A percentile compares a stretch with the other conserved stretches of the same genome.
Evolutionary conservation across 2,797 vertebrate species (phyloP).

Genomic region (Eulemur coronatus): DNA sequence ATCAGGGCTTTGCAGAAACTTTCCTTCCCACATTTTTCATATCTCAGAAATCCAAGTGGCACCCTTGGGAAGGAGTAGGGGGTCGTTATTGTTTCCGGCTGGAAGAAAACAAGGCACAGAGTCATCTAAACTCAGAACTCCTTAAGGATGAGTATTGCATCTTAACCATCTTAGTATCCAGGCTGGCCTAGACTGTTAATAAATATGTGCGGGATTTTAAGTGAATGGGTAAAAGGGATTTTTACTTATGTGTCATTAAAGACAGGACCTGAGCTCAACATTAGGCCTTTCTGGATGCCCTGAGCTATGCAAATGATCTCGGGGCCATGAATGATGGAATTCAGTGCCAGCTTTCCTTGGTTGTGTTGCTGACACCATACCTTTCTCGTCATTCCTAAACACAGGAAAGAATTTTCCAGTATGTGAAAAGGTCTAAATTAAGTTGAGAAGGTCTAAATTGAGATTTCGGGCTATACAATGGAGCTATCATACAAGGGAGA

Average conservation of each 20-base stretch:
- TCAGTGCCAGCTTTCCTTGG: neutral
- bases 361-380: neutral
- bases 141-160: too few species aligned
- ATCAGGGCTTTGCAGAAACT: constrained; percentile 10
- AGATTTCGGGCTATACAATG: neutral
- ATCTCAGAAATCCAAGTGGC: neutral
- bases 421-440: neutral
- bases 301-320: neutral
- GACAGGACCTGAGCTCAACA: neutral
- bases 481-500: neutral
- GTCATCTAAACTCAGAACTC: neutral
- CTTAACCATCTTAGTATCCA: neutral
- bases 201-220: neutral
- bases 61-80: neutral
- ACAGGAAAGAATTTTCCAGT: neutral
- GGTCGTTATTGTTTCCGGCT: neutral
- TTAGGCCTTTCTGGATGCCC: neutral
- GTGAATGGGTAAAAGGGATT: neutral
- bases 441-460: neutral
- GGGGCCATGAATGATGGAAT: neutral
- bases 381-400: neutral
- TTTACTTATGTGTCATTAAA: neutral
- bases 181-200: neutral
- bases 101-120: neutral
- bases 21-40: constrained; percentile 29